Conservation (phyloP, 2,888 invertebrate species). For the Ischnus inquisitorius region DNA sequence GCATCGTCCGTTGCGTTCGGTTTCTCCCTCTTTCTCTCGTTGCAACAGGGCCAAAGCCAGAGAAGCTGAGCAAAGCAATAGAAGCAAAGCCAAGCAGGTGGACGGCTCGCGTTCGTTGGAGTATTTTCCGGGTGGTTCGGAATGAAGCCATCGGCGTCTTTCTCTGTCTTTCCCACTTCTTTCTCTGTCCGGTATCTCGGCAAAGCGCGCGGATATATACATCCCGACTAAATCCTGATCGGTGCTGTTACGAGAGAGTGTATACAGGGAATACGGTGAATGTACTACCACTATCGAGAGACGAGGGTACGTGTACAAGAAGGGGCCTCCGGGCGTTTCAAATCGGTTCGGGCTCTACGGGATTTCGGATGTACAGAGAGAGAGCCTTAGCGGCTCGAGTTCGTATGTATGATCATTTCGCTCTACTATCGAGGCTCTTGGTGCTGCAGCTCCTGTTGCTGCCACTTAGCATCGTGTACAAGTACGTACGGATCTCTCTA, state of each 20-base stretch:
- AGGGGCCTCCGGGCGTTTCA: slow-evolving; percentile 21
- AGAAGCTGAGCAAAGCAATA: slow-evolving; percentile 38
- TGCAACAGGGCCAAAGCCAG: slow-evolving; percentile 23
- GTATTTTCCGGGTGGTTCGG: slow-evolving; percentile 50
- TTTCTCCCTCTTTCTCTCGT: neutral
- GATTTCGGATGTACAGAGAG: slow-evolving; percentile 46
- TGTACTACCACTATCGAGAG: slow-evolving; percentile 22
- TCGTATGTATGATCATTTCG: slow-evolving; percentile 49
- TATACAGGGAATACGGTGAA: slow-evolving; percentile 13
- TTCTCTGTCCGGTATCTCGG: neutral
- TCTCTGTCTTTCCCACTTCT: neutral
- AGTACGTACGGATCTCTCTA: slow-evolving; percentile 17
- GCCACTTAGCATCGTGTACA: slow-evolving; percentile 38
- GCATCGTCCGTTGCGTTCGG: slow-evolving; percentile 37
- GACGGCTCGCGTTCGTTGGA: slow-evolving; percentile 41
- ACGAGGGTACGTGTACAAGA: slow-evolving; percentile 27
- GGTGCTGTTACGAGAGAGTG: slow-evolving; percentile 21
- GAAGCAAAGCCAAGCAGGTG: slow-evolving; percentile 55
- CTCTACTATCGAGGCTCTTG: slow-evolving; percentile 28
- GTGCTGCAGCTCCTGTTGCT: slow-evolving; percentile 1
- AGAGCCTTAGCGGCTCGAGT: slow-evolving; percentile 26
- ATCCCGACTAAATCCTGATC: slow-evolving; percentile 41
- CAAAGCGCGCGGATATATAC: slow-evolving; percentile 12
- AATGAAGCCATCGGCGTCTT: slow-evolving; percentile 13
- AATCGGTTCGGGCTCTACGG: slow-evolving; percentile 50